Evolutionary conservation across 2,797 vertebrate species (phyloP).

Genomic region (Salmo trutta): DNA sequence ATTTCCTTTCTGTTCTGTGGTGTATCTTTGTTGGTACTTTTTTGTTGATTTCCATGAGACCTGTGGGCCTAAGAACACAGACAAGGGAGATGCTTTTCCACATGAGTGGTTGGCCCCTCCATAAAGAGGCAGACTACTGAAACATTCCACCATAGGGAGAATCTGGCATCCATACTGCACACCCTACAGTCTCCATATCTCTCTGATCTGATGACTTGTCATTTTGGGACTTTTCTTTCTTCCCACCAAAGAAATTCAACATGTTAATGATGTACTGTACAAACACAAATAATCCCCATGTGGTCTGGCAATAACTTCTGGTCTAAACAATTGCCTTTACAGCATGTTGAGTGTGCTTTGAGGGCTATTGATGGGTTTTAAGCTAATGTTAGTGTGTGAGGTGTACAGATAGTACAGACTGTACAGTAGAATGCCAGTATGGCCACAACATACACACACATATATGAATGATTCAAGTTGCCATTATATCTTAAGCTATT

Average conservation of each 20-base stretch:
- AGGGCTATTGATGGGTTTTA: constrained; percentile 24
- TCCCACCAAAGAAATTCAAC: constrained; percentile 78
- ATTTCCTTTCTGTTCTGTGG: constrained; percentile 39
- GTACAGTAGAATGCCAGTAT: constrained; percentile 15
- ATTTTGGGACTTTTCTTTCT: constrained; percentile 48
- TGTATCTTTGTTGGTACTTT: neutral
- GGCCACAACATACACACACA: constrained; percentile 22
- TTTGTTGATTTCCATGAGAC: constrained; percentile 35
- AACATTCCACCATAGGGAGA: constrained; percentile 75
- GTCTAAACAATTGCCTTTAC: neutral
- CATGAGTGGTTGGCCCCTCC: constrained; percentile 52
- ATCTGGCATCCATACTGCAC: constrained; percentile 53
- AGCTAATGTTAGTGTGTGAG: constrained; percentile 31
- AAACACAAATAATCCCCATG: constrained; percentile 41
- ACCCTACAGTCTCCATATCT: constrained; percentile 11
- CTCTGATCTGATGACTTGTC: constrained; percentile 30
- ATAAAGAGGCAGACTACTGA: constrained; percentile 73
- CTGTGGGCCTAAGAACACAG: constrained; percentile 58
- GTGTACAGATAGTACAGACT: constrained; percentile 3
- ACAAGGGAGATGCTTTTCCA: constrained; percentile 53
- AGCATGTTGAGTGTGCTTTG: constrained; percentile 33
- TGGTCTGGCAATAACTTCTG: constrained; percentile 62
- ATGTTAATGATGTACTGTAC: constrained; percentile 57
- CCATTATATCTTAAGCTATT: constrained; percentile 27
- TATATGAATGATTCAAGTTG: constrained; percentile 19